Evolutionary conservation across 1,140 invertebrate genomes (phyloP).

Genomic region (fruit fly (Drosophila melanogaster)): Release_6_plus_ISO1_MT NT_033777.3:17901001-17901500

Average conservation of each 20-base stretch:
- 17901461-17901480: not conserved
- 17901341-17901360: too few relatives aligned
- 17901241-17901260: conserved; percentile 75
- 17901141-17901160: conserved; percentile 59
- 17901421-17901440: conserved; percentile 77
- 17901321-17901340: conserved; percentile 39
- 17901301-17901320: conserved; percentile 44
- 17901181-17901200: conserved; percentile 82
- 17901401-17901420: conserved; percentile 54
- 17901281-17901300: not conserved
- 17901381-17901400: conserved; percentile 69
- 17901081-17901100: conserved; percentile 74
- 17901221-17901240: conserved; percentile 13
- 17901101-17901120: conserved; percentile 78
- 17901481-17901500: conserved; percentile 15
- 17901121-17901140: conserved; percentile 37
- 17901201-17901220: conserved; percentile 51
- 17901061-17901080: conserved; percentile 21
- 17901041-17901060: conserved; percentile 22
- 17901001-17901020: conserved; percentile 79
- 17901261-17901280: conserved; percentile 38
- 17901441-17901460: conserved; percentile 49
- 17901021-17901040: conserved; percentile 74
- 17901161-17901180: conserved; percentile 74
- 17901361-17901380: conserved; percentile 27